Conservation (phyloP, 1,140 invertebrate genomes). For the Drosophila dunni region DNA sequence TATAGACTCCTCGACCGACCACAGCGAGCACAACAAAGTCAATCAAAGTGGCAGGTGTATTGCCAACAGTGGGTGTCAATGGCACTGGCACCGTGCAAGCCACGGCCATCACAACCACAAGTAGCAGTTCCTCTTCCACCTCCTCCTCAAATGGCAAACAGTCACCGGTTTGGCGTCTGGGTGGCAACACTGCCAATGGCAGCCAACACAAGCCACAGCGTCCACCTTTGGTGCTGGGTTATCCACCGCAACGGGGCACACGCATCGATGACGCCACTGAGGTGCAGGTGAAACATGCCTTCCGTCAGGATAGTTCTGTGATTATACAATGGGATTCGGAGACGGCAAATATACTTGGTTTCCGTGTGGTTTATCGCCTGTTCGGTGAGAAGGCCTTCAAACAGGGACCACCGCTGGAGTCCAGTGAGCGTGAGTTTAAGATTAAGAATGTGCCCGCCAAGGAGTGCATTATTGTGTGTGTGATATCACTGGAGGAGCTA, state of each 20-base stretch:
- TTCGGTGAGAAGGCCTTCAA: constrained; percentile 96
- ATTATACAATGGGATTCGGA: constrained; percentile 96
- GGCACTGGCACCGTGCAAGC: constrained; percentile 70
- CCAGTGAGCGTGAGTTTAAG: constrained; percentile 94
- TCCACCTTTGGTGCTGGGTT: constrained; percentile 90
- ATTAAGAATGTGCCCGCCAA: constrained; percentile 96
- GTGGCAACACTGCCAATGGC: constrained; percentile 69
- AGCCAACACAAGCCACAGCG: constrained; percentile 87
- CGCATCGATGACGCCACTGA: constrained; percentile 88
- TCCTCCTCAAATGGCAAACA: constrained; percentile 57
- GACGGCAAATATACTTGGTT: constrained; percentile 92
- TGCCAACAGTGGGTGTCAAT: constrained; percentile 62
- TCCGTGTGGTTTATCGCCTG: constrained; percentile 94
- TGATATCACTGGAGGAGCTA: constrained; percentile 94
- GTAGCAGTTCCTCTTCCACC: constrained; percentile 33
- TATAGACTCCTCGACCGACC: constrained; percentile 51
- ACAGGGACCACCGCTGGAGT: constrained; percentile 93
- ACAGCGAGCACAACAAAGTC: constrained; percentile 48
- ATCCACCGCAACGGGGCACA: constrained; percentile 87
- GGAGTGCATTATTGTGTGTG: constrained; percentile 96
- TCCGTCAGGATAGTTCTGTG: constrained; percentile 93
- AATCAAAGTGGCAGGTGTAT: constrained; percentile 51
- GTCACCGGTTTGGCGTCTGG: constrained; percentile 73
- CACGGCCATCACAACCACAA: constrained; percentile 59
- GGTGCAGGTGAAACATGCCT: constrained; percentile 93